Evolutionary conservation across 2,888 invertebrate species (phyloP), one percentile per base, ranked within the genome.

Genomic region (Anoncus sp.): DNA sequence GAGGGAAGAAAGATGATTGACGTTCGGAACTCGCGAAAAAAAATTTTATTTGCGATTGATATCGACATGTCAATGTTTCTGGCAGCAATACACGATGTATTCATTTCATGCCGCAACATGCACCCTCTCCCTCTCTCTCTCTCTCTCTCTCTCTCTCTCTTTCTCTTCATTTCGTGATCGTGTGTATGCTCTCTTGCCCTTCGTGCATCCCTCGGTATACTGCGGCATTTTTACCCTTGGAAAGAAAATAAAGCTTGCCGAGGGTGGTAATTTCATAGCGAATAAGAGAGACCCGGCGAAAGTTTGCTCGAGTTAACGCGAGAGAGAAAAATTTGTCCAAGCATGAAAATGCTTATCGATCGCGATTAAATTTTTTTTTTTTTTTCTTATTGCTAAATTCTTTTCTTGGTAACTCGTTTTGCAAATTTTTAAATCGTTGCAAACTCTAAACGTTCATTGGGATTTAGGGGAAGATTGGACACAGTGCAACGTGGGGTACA

Each of bases 161-260:
- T 12, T 16, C 24, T 55, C 5, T 24, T 31, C 12, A 16, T 53
- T 40, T 40, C 57, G 49, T 24, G 40, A 18, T 73, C 49, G 43
- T 27, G 22, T 65, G 51, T 57, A 43, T 66, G 43, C 38, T 27
- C 27, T 35, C 18, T 38, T 27, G 53, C 60, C 47, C 65, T 78
- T 74, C 73, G 60, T 70, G 60, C 45, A 72, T 66, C 47, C 40
- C 38, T 38, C 53, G 40, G 49, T 69, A 53, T 60, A 47, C 65
- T 77, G 78, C 78, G 70, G 70, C 70, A 75, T 45, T 74, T 62
- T 66, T 66, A 71, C 31, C 78, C 78, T 78, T 78, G 67, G 71
- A 75, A 47, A n/a, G 24, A 65, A 70, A 65, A 66, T 59, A 40
- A 65, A 70, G 53, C 16, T 47, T 22, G 22, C 22, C 18, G 20